Evolutionary conservation across 1,140 invertebrate species (phyloP), one percentile per base, ranked within the genome.

Genomic region (Drosophila navojoa): DNA sequence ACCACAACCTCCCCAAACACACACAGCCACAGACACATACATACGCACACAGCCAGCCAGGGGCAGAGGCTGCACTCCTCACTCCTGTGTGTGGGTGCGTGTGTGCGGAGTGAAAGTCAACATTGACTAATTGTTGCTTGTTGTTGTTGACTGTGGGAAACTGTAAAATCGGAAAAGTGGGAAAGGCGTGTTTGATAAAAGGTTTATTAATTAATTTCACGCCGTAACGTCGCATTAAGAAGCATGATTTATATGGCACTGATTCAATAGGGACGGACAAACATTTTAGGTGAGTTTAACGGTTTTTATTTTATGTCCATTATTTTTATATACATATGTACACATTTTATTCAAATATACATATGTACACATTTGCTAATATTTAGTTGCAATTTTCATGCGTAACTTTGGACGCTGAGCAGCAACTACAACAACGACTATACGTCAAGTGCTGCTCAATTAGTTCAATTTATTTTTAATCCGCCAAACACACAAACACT

Each of bases 161-260:
- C 35, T 38, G 35, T 38, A 38, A 38, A 38, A 38, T 38, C 35
- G 6, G 35, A 38, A 38, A 13, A 38, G 35, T 45, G 35, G 27
- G 10, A 54, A 64, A 29, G 27, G 27, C 4, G 49, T 4, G 22
- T 32, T 16, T 19, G 4, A 54, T 35, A 16, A 53, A 16, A 29
- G 27, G 50, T 3, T 32, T 53, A 9, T n/a, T 2, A 4, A 25
- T 9, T 29, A 4, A n/a, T 49, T 22, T 11, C 4, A 11, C 45
- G 19, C 45, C 2, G 44, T n/a, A n/a, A n/a, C 47, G 29, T 52
- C 64, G 82, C 52, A 71, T 66, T 57, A 49, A 57, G 84, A 84
- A 75, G 84, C 84, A 89, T 85, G 84, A 80, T 89, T 84, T 55
- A 90, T 71, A 89, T 89, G 84, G 84, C 84, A 89, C 79, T 87